A percentile compares a stretch with the other conserved stretches of the same genome.
Evolutionary conservation across 2,888 invertebrate species (phyloP).

Genomic region (Cryptops parisi): DNA sequence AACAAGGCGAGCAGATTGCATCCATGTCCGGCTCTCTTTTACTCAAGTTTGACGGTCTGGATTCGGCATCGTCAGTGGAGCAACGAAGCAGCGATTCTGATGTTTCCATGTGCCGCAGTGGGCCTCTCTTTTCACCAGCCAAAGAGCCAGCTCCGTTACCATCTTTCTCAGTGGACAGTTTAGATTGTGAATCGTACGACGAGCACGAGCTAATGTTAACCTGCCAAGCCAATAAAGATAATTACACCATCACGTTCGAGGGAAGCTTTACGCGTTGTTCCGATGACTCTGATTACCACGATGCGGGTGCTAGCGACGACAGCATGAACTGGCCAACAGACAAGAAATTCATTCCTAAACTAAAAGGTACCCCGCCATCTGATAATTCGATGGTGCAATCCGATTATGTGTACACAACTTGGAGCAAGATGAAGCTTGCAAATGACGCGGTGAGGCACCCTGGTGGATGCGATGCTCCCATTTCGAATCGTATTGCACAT

Average conservation of each 20-base stretch:
- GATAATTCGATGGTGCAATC: slow-evolving; percentile 74
- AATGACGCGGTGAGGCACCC: slow-evolving; percentile 17
- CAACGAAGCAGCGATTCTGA: slow-evolving; percentile 35
- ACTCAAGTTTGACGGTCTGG: slow-evolving; percentile 57
- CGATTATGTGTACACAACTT: slow-evolving; percentile 74
- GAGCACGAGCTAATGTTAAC: slow-evolving; percentile 76
- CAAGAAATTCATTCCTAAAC: not conserved
- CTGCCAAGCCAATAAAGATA: slow-evolving; percentile 83
- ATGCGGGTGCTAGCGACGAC: slow-evolving; percentile 24
- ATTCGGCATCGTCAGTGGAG: slow-evolving; percentile 39
- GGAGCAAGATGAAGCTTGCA: slow-evolving; percentile 55
- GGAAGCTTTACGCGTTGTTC: slow-evolving; percentile 42
- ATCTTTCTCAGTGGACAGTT: slow-evolving; percentile 76
- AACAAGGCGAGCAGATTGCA: slow-evolving; percentile 66
- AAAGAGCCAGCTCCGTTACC: slow-evolving; percentile 43
- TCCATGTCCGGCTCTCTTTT: slow-evolving; percentile 66
- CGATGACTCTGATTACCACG: slow-evolving; percentile 61
- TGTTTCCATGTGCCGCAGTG: slow-evolving; percentile 74
- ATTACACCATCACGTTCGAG: slow-evolving; percentile 89
- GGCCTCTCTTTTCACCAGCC: slow-evolving; percentile 76
- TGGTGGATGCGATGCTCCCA: not conserved
- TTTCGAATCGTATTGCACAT: slow-evolving; percentile 51
- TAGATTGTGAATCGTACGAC: slow-evolving; percentile 68
- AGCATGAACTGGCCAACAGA: not conserved
- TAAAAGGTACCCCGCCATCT: slow-evolving; percentile 15